Conservation (phyloP, 2,113 vertebrate species). For the Alethe castanea region DNA sequence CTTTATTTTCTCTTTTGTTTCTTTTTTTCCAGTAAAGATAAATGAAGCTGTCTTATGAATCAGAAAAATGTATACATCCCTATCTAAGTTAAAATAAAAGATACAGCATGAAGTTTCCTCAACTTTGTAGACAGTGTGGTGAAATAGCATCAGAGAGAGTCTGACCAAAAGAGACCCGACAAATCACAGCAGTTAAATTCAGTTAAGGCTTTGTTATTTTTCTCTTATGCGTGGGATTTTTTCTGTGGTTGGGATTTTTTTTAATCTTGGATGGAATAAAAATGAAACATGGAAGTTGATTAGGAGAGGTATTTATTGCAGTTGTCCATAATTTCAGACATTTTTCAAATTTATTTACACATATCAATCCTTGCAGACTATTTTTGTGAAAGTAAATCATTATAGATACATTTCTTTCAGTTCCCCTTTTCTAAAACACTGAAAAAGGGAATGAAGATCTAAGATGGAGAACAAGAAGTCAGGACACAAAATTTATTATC, state of each 20-base stretch:
- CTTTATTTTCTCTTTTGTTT: not conserved
- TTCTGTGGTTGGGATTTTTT: not conserved
- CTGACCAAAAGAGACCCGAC: not conserved
- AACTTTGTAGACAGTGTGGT: not conserved
- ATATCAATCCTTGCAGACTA: not conserved
- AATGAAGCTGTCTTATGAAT: not conserved
- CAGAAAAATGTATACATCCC: too few species aligned
- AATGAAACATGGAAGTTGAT: not conserved
- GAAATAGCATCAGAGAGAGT: not conserved
- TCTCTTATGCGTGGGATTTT: not conserved
- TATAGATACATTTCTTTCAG: not conserved
- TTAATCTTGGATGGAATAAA: not conserved
- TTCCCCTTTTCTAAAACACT: not conserved
- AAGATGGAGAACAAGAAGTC: conserved; percentile 54
- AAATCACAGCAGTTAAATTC: not conserved
- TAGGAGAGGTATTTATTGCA: not conserved
- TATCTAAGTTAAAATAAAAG: not conserved
- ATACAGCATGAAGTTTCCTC: not conserved
- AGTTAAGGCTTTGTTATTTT: not conserved
- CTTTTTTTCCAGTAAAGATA: not conserved
- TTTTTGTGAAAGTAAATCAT: not conserved
- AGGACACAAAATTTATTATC: conserved; percentile 73
- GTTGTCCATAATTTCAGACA: not conserved
- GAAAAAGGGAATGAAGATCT: conserved; percentile 34
- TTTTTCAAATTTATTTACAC: not conserved